phyloP scores from a whole-genome alignment of 1,140 invertebrate species.

The Doryteuthis pealeii region DNA sequence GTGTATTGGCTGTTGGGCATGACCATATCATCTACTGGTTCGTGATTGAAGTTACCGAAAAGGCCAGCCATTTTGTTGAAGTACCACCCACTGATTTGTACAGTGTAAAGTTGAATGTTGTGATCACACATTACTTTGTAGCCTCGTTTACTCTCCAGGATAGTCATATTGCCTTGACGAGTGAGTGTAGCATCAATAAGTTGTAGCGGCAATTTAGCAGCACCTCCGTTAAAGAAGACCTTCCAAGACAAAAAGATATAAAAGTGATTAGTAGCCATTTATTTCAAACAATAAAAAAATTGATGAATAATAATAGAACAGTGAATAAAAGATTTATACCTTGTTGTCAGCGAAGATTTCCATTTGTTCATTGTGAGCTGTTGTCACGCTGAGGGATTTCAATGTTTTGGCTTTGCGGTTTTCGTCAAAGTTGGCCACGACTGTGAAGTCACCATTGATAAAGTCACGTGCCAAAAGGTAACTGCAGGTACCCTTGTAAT shows the following conservation, averaged over 20 bases:
- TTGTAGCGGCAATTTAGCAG: conserved; percentile 58
- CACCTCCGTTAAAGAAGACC: conserved; percentile 61
- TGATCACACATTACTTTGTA: conserved; percentile 28
- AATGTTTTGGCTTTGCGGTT: conserved; percentile 43
- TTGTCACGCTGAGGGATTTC: conserved; percentile 58
- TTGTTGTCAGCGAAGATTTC: conserved; percentile 44
- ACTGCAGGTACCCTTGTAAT: too few species aligned
- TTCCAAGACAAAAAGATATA: conserved; percentile 38
- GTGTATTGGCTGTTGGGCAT: conserved; percentile 63
- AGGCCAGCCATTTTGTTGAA: too few species aligned
- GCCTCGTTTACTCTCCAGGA: conserved; percentile 43
- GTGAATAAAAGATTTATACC: conserved; percentile 18
- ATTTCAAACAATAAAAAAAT: too few species aligned
- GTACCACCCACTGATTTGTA: conserved; percentile 34
- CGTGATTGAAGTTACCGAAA: conserved; percentile 25
- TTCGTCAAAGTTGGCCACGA: conserved; percentile 62
- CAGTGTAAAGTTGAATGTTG: conserved; percentile 43
- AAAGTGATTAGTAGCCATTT: too few species aligned
- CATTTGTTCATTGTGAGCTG: conserved; percentile 36
- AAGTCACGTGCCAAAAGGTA: too few species aligned
- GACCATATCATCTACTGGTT: conserved; percentile 72
- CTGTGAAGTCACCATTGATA: conserved; percentile 23
- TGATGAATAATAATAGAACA: too few species aligned
- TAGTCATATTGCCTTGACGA: conserved; percentile 53
- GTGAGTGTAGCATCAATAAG: conserved; percentile 35